These are phyloP conservation scores for Stigmatopora argus DNA, from an alignment of 2,113 vertebrate genomes.

Conservation along the genomic window DNA sequence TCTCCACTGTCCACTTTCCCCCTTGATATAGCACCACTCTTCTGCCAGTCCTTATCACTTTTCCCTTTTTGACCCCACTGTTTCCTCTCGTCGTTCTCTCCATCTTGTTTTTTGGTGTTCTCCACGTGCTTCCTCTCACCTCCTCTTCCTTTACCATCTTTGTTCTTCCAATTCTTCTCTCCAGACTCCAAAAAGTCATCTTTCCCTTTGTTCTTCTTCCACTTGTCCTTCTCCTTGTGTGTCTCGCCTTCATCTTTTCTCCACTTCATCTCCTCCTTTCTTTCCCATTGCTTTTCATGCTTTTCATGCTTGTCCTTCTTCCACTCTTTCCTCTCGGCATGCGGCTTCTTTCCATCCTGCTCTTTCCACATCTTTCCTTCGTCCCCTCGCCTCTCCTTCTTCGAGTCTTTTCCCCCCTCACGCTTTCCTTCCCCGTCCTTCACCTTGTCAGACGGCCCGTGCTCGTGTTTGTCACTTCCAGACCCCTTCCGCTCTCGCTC, in stretches of 20 bases:
- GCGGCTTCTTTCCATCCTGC: conserved; percentile 7
- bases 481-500: neutral
- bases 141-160: neutral
- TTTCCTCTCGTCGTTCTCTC: neutral
- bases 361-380: conserved; percentile 22
- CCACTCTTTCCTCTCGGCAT: conserved; percentile 21
- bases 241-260: conserved; percentile 1
- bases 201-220: neutral
- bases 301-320: conserved; percentile 9
- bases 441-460: neutral
- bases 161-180: neutral
- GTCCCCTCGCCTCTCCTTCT: conserved; percentile 30
- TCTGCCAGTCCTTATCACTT: conserved; percentile 6
- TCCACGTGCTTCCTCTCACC: neutral
- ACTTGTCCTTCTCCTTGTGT: conserved; percentile 9
- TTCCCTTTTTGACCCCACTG: neutral
- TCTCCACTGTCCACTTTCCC: conserved; percentile 10
- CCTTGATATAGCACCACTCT: conserved; percentile 15
- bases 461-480: neutral
- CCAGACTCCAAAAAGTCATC: neutral
- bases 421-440: conserved; percentile 32
- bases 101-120: neutral
- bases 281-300: conserved; percentile 20
- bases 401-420: conserved; percentile 28
- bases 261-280: conserved; percentile 13